phyloP scores from a whole-genome alignment of 2,797 vertebrate species.

The Borostomias antarcticus region DNA sequence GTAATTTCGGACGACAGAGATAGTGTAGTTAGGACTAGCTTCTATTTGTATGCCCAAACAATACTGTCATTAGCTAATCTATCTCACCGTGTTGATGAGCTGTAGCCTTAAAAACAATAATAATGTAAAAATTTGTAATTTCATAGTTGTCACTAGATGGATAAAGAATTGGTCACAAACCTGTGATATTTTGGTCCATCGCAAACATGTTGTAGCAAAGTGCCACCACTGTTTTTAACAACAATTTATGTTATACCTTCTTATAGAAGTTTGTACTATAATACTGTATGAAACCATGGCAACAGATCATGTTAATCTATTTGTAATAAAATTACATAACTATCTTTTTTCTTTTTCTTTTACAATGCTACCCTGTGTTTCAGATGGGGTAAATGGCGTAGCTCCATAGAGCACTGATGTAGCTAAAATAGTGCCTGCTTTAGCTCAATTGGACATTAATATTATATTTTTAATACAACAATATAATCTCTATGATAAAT shows the following conservation, averaged over 20 bases:
- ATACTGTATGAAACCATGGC: conserved; percentile 71
- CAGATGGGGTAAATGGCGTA: not conserved
- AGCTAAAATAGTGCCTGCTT: too few relatives aligned
- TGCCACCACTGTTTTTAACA: conserved; percentile 76
- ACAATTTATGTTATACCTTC: conserved; percentile 77
- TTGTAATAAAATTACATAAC: conserved; percentile 74
- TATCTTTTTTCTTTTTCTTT: conserved; percentile 9
- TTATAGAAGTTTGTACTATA: conserved; percentile 77
- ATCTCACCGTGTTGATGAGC: conserved; percentile 68
- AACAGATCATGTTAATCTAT: conserved; percentile 72
- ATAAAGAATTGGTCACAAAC: conserved; percentile 48
- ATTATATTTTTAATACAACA: too few relatives aligned
- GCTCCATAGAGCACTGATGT: not conserved
- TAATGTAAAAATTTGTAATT: conserved; percentile 59
- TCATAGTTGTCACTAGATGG: conserved; percentile 59
- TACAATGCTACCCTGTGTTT: not conserved
- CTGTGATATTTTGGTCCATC: conserved; percentile 55
- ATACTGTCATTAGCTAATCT: conserved; percentile 67
- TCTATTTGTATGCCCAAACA: conserved; percentile 77
- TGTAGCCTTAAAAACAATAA: conserved; percentile 76
- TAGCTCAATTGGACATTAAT: too few relatives aligned
- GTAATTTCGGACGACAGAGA: conserved; percentile 62
- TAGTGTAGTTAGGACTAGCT: conserved; percentile 64
- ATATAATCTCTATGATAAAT: too few relatives aligned
- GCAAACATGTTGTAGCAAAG: conserved; percentile 73